Conservation (phyloP, 2,888 invertebrate species). For the Drosophila colorata region DNA sequence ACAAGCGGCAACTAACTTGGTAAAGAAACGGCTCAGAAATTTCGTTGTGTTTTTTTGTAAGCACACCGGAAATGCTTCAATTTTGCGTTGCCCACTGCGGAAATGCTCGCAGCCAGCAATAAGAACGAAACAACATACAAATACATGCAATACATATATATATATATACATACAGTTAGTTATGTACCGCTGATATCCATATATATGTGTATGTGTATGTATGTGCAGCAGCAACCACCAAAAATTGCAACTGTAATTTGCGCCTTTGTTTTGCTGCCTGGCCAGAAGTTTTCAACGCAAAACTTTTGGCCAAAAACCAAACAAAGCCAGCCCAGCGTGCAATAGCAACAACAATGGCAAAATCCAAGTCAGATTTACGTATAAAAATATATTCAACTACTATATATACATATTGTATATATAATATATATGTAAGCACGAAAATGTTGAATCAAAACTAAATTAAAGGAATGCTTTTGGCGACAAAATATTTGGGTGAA, state of each 20-base stretch:
- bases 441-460: slow-evolving; percentile 67
- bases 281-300: slow-evolving; percentile 57
- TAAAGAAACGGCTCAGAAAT: slow-evolving; percentile 48
- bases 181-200: slow-evolving; percentile 6
- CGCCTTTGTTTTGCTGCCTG: slow-evolving; percentile 70
- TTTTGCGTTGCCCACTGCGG: slow-evolving; percentile 65
- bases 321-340: slow-evolving; percentile 36
- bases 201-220: slow-evolving; percentile 13
- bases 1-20: slow-evolving; percentile 40
- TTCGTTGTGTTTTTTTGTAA: slow-evolving; percentile 55
- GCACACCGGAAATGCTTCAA: slow-evolving; percentile 75
- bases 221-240: slow-evolving; percentile 46
- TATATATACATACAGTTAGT: background rate
- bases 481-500: slow-evolving; percentile 69
- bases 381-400: slow-evolving; percentile 30
- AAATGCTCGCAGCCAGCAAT: slow-evolving; percentile 57
- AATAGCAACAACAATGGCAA: slow-evolving; percentile 28
- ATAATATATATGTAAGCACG: slow-evolving; percentile 28
- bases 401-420: slow-evolving; percentile 24
- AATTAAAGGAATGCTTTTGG: slow-evolving; percentile 75
- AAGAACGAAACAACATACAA: slow-evolving; percentile 23
- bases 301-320: slow-evolving; percentile 65
- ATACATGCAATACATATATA: slow-evolving; percentile 11
- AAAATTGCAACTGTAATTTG: slow-evolving; percentile 72
- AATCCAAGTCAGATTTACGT: slow-evolving; percentile 22